Evolutionary conservation across 2,797 vertebrate species (phyloP).

Genomic region (Melanogrammus aeglefinus): DNA sequence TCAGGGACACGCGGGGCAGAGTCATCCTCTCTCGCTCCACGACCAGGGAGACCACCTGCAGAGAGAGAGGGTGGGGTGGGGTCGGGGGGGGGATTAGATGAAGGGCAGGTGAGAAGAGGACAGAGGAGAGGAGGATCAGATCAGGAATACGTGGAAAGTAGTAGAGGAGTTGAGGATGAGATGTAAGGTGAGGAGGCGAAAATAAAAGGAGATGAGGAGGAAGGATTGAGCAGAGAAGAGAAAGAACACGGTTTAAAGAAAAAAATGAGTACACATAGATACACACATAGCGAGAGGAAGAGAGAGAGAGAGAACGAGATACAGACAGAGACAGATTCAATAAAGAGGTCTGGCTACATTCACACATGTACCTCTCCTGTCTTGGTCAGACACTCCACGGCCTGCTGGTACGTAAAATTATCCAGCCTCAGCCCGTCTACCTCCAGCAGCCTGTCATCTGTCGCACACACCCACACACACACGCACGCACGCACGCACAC

Average conservation of each 20-base stretch:
- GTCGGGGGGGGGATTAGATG: neutral
- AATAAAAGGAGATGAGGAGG: too few species aligned
- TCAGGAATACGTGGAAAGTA: neutral
- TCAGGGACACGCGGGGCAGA: constrained; percentile 42
- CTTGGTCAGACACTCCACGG: constrained; percentile 79
- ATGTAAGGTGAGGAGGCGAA: neutral
- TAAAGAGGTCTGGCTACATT: too few species aligned
- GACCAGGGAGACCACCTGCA: constrained; percentile 76
- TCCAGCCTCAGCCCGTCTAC: constrained; percentile 78
- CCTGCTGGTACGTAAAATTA: constrained; percentile 81
- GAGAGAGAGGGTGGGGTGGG: neutral
- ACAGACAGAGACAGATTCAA: neutral
- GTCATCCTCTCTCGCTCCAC: constrained; percentile 68
- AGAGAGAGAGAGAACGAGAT: neutral
- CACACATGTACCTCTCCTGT: constrained; percentile 75
- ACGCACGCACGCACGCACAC: constrained; percentile 3
- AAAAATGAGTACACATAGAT: neutral
- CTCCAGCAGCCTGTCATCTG: constrained; percentile 81
- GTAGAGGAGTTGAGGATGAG: neutral
- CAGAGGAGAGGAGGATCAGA: neutral
- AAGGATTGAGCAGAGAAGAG: too few species aligned
- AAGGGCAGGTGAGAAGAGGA: neutral
- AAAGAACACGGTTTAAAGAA: too few species aligned
- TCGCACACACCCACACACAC: constrained; percentile 13
- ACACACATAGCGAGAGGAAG: neutral